These are phyloP conservation scores for Andricus curvator DNA, from an alignment of 2,888 invertebrate genomes.

Conservation along the genomic window DNA sequence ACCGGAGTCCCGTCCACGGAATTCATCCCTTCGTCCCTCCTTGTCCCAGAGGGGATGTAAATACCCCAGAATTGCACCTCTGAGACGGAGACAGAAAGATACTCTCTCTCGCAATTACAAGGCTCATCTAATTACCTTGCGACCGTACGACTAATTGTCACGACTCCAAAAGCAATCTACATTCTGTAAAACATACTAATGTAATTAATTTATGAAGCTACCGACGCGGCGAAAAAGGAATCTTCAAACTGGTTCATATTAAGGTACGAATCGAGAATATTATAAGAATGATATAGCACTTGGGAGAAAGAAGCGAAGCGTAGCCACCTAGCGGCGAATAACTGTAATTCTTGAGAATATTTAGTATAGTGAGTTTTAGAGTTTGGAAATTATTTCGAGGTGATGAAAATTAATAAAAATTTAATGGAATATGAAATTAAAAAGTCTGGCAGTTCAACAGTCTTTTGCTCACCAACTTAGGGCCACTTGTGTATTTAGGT, in stretches of 20 bases:
- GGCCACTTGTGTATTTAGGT: too few species aligned
- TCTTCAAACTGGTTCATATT: background rate
- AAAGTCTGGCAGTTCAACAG: too few species aligned
- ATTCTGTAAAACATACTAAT: constrained; percentile 8
- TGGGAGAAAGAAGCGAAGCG: background rate
- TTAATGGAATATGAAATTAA: too few species aligned
- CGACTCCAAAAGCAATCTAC: constrained; percentile 42
- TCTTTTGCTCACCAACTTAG: too few species aligned
- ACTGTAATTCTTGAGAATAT: too few species aligned
- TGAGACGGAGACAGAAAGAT: constrained; percentile 68
- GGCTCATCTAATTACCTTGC: constrained; percentile 75
- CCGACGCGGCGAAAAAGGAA: background rate
- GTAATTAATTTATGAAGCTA: background rate
- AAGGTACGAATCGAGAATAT: background rate
- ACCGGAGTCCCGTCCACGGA: constrained; percentile 53
- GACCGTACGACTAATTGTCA: constrained; percentile 65
- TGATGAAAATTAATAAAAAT: too few species aligned
- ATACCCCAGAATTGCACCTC: constrained; percentile 76
- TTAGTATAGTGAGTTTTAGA: too few species aligned
- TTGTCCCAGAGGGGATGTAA: constrained; percentile 76
- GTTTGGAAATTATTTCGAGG: too few species aligned
- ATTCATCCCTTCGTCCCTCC: constrained; percentile 48
- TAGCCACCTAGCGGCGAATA: background rate
- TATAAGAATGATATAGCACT: background rate
- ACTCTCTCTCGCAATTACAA: constrained; percentile 70